Base-by-base conservation (phyloP, 2,113 vertebrate species). In the Embiotoca jacksoni region DNA sequence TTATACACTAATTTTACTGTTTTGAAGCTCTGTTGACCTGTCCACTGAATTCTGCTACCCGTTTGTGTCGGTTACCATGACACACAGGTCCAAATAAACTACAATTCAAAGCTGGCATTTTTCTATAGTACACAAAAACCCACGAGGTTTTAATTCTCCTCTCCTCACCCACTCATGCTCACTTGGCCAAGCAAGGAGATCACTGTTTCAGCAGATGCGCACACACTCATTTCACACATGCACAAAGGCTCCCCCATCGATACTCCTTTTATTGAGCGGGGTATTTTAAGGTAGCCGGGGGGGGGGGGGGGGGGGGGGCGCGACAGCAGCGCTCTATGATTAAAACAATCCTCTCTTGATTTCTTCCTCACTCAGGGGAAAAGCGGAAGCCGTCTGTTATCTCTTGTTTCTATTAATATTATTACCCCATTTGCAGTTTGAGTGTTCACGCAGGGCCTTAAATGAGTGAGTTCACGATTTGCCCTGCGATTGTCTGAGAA, bases 271-370 rank as follows among this genome's bases (percentile, higher is more conserved):
- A 82, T 70, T 67, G 56, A 81, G 62, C 10, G 5, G 55, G 56
- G 68, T 75, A 75, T 89, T 91, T 87, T 78, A 76, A 77, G 76
- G 72, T 67, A 70, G 75, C 52, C 44, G 23, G 68, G 36, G 71
- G 80, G 69, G 23, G 23, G 23, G 23, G 23, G 23, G 23, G 23
- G 23, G 23, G 23, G 23, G 23, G 85, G 89, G 81, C 37, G 82
- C 79, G 53, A 76, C 50, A 76, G 60, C 55, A 13, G 1, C 11
- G 39, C 68, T 73, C 78, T 66, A 54, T 87, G 89, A 91, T 92
- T 91, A 88, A 87, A 92, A 93, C 89, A 90, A 87, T 91, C 75
- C 81, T 85, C 88, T 84, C 78, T 87, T 84, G 86, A 93, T 91
- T 92, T 93, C 88, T 91, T 89, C 83, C 90, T 88, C 83, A 75